Percentiles rank a stretch among this genome's conserved stretches.
Evolutionary conservation across 2,888 invertebrate species (phyloP).

Genomic region (Megastigmus dorsalis): DNA sequence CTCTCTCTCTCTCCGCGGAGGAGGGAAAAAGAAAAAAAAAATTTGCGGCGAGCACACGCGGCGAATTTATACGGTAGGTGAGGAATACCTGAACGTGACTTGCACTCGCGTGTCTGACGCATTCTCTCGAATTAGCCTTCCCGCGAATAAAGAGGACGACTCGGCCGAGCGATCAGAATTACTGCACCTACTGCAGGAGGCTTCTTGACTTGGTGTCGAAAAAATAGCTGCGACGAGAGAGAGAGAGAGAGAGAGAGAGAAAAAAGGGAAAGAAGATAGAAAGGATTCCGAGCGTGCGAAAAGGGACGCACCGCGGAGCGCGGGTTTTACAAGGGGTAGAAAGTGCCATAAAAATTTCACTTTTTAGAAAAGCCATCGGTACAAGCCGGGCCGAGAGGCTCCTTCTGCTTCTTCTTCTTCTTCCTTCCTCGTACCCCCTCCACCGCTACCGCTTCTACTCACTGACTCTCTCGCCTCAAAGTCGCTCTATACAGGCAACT

Average conservation of each 20-base stretch:
- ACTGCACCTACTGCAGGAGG: no score
- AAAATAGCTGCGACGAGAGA: not conserved
- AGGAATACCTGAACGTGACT: constrained; percentile 50
- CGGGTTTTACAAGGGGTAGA: constrained; percentile 53
- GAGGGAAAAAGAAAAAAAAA: not conserved
- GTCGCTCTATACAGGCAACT: not conserved
- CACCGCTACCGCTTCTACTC: no score
- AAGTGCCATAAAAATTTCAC: constrained; percentile 68
- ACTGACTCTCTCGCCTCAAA: no score
- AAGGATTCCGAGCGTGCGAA: constrained; percentile 18
- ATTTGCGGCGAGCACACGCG: not conserved
- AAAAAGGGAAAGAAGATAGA: constrained; percentile 10
- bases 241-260: no score
- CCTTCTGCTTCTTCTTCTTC: constrained; percentile 50
- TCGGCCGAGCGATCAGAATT: no score
- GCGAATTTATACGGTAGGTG: constrained; percentile 48
- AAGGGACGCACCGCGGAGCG: constrained; percentile 16
- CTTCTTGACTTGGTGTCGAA: no score
- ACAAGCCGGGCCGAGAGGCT: constrained; percentile 54
- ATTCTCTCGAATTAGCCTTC: constrained; percentile 29
- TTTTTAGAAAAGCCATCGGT: constrained; percentile 61
- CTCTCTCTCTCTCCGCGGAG: no score
- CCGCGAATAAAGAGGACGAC: not conserved
- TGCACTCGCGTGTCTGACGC: constrained; percentile 35
- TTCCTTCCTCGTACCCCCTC: constrained; percentile 43